Base-by-base conservation (phyloP, 2,888 invertebrate species). In the Plusia festucae region DNA sequence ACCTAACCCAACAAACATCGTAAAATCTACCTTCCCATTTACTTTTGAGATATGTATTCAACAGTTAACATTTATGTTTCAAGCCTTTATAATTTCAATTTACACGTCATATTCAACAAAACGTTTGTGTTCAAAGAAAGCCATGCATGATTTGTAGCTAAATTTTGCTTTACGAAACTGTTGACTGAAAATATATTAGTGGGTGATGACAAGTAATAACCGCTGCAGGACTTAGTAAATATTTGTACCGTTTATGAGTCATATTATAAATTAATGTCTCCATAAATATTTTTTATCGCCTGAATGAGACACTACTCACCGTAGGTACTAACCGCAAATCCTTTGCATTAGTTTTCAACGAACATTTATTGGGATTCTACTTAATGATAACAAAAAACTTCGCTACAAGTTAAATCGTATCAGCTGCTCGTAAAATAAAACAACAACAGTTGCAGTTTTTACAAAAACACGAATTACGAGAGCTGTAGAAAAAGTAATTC, bases 391-490 rank as follows among this genome's bases (percentile, higher is more conserved):
- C 27, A 13, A 58, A 70, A 67, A 64, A 60, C 66, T 32, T 34
- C 30, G 24, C 24, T 34, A 53, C 34, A 30, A 60, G 46, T 60
- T 52, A 20, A 20, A 65, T 53, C 18, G 8, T 18, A 65, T 76
- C 66, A 73, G 64, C 64, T 79, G 69, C 60, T 66, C 44, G 20
- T 51, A 34, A 60, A 69, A 75, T 54, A 74, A 65, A 72, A 78
- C 27, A 64, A 49, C 51, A 44, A 24, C 52, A 52, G 27, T 40
- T 40, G 32, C 60, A 24, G 22, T 60, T 69, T 53, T 60, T 22
- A 65, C 27, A 66, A 80, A 68, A 77, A 65, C 65, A 59, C 24
- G 22, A 69, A 62, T 66, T 64, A 75, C 66, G 44, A 55, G 44
- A 62, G 13, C 3, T 24, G 1, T 15, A 56, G 44, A 57, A 61